Evolutionary conservation across 2,888 invertebrate genomes (phyloP).

Genomic region (Dynastes grantii): DNA sequence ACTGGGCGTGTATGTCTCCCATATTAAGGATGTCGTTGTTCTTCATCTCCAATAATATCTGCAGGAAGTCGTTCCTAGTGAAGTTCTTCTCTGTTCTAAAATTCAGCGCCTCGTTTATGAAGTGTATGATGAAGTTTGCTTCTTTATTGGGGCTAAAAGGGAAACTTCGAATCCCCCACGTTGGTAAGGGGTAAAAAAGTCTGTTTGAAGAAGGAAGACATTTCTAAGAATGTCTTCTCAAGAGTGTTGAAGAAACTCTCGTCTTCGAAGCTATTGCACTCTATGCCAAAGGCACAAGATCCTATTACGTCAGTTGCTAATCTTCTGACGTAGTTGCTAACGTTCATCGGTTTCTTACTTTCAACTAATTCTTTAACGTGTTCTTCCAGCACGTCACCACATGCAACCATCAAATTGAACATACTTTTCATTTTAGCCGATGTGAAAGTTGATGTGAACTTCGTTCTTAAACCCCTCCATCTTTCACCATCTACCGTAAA

Average conservation of each 20-base stretch:
- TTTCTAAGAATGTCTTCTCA: too few species aligned
- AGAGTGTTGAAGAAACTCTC: slow-evolving; percentile 33
- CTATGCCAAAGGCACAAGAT: slow-evolving; percentile 44
- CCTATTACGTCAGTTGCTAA: slow-evolving; percentile 39
- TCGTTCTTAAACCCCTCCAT: slow-evolving; percentile 44
- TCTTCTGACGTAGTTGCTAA: slow-evolving; percentile 5
- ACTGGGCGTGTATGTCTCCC: slow-evolving; percentile 62
- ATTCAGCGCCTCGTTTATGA: slow-evolving; percentile 15
- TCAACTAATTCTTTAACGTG: not conserved
- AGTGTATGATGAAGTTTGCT: not conserved
- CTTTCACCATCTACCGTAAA: slow-evolving; percentile 36
- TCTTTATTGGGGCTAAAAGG: slow-evolving; percentile 2
- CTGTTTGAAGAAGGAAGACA: not conserved
- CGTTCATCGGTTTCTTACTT: slow-evolving; percentile 9
- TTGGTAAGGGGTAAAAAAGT: slow-evolving; percentile 30
- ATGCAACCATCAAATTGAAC: slow-evolving; percentile 26
- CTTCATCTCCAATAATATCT: slow-evolving; percentile 38
- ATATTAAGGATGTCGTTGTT: slow-evolving; percentile 7
- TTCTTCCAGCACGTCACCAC: not conserved
- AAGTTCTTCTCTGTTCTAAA: slow-evolving; percentile 1
- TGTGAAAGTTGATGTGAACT: slow-evolving; percentile 41
- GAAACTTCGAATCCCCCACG: not conserved
- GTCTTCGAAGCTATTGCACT: slow-evolving; percentile 51
- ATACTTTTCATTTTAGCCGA: slow-evolving; percentile 44
- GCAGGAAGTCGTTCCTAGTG: slow-evolving; percentile 39